Base-by-base conservation (phyloP, 2,797 vertebrate species). In the Eulemur mongoz region DNA sequence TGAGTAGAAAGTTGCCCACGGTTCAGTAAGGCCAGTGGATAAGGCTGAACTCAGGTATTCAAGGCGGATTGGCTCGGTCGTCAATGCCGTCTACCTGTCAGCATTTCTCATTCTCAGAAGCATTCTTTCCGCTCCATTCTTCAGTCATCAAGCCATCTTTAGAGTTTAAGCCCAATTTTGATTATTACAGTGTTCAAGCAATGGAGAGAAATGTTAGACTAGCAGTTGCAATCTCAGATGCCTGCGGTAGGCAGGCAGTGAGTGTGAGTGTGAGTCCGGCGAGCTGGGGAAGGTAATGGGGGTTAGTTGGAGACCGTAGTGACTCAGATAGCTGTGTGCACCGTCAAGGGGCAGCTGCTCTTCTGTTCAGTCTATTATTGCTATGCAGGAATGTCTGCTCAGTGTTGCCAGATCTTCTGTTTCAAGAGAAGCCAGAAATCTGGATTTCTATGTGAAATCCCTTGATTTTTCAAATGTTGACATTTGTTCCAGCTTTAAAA, bases 401-500 rank as follows among this genome's bases (percentile, higher is more conserved):
- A 7, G 3, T 48, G 12, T 61, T 38, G 43, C 65, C 72, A 80
- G 40, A 76, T 76, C 57, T 89, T 85, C 59, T 88, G 48, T 84
- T 88, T 96, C 32, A 94, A 90, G 67, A 94, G 81, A 95, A 93
- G 75, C 80, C 93, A 94, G 61, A 87, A 91, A 89, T 96, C 69
- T 93, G 75, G 57, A 73, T 87, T 89, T 89, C 89, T 67, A 43
- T 91, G 32, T 76, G 40, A 91, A 78, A 43, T n/a, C n/a, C 11
- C 32, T 93, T 86, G 61, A 57, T 86, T 96, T 94, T 94, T 93
- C 65, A 69, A 69, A 54, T 50, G 69, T 86, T 89, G 50, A 63
- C 43, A 52, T 84, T 83, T 84, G 38, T 88, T 84, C 23, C 38
- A 73, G 25, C 61, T 86, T 93, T 67, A 95, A 81, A 94, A 40